Base-by-base conservation (phyloP, 64 coral and sea anemone genomes). In the Cladopsammia gracilis region DNA sequence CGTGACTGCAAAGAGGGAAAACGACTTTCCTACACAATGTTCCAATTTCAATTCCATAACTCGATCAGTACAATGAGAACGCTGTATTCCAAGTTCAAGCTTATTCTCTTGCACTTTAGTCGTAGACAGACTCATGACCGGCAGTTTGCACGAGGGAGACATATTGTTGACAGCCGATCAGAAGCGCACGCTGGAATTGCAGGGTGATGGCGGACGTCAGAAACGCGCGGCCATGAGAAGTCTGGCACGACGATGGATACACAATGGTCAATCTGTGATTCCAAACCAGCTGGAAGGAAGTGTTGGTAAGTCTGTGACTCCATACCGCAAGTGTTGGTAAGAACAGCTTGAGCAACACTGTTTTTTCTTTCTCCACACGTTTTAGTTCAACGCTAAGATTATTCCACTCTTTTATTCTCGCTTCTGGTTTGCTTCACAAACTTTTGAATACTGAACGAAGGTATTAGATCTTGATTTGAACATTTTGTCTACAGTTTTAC, bases 211-310 rank as follows among this genome's bases (percentile, higher is more conserved):
- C 8, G 20, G 75, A 54, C 48, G 75, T 12, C 50, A 77, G 20
- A 77, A 54, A 48, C 75, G 75, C 20, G 75, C 19, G 15, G 75
- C 75, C 10, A 77, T 77, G 75, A 77, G 49, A 8, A 77, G 75
- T 56, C 50, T 77, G 10, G 19, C 50, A 4, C 49, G 75, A 4
- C 19, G 75, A 25, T 77, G 75, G 75, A 77, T 77, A 18, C 19
- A 53, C 20, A 56, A 24, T 25, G 75, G 75, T 24, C 75, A 8
- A 1, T 12, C 75, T 54, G 48, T 77, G 75, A 56, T 77, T 51
- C 75, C 75, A 3, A 26, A 77, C 75, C 50, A n/a, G 6, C 6
- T 77, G 13, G 75, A 77, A 53, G 75, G 75, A 19, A 77, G 75
- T 77, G 75, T 77, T 52, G 75, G 75, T 77, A 49, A 77, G 75